A percentile compares a stretch with the other conserved stretches of the same genome.
Conservation (phyloP, 2,113 vertebrate species). For the Bubalus kerabau region DNA sequence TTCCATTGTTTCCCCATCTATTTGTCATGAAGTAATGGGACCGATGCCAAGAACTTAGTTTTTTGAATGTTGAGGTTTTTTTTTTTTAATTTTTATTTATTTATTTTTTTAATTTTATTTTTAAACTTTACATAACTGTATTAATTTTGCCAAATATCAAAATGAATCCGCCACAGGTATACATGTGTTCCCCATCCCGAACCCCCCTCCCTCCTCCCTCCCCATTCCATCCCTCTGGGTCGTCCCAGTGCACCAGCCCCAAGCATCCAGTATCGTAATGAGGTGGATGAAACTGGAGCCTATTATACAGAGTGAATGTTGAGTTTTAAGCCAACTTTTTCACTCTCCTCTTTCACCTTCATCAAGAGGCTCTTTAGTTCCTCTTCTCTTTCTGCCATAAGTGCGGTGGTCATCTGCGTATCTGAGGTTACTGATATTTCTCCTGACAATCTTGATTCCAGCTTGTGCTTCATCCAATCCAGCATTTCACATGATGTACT, state of each 20-base stretch:
- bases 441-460: not conserved
- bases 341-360: not conserved
- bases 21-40: not conserved
- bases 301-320: not conserved
- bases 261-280: too few relatives aligned
- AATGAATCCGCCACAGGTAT: too few relatives aligned
- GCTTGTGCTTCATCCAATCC: not conserved
- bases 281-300: too few relatives aligned
- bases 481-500: not conserved
- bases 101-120: too few relatives aligned
- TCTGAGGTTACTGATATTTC: not conserved
- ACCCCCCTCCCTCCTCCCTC: too few relatives aligned
- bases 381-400: not conserved
- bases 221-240: too few relatives aligned
- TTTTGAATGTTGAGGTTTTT: not conserved
- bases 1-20: not conserved
- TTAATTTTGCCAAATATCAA: too few relatives aligned
- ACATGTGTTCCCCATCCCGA: too few relatives aligned
- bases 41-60: not conserved
- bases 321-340: not conserved
- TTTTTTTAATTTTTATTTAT: too few relatives aligned
- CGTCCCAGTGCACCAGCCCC: too few relatives aligned
- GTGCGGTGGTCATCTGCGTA: not conserved
- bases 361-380: not conserved
- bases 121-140: too few relatives aligned